A percentile compares a stretch with the other conserved stretches of the same genome.
Evolutionary conservation across 2,888 invertebrate genomes (phyloP).

Genomic region (Bombylius discolor): DNA sequence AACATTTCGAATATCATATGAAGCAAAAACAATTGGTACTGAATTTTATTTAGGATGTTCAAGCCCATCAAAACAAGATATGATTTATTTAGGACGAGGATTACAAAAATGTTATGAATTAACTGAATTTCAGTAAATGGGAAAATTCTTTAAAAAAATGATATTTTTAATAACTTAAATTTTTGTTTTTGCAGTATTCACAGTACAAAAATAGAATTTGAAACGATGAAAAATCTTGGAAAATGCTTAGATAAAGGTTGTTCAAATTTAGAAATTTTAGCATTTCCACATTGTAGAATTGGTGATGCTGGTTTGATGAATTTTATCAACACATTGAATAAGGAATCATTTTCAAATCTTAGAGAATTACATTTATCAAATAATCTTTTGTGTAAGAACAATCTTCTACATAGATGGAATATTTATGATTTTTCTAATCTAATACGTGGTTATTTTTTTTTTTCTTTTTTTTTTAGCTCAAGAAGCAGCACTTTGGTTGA

Average conservation of each 20-base stretch:
- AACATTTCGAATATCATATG: conserved; percentile 30
- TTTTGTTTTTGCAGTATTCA: conserved; percentile 21
- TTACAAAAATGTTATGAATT: conserved; percentile 31
- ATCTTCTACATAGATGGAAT: background rate
- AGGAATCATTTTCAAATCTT: conserved; percentile 28
- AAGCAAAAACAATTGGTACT: conserved; percentile 31
- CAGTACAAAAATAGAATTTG: conserved; percentile 29
- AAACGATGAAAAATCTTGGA: conserved; percentile 27
- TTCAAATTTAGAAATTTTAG: conserved; percentile 25
- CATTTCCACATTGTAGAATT: conserved; percentile 27
- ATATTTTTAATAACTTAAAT: background rate
- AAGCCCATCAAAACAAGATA: conserved; percentile 29
- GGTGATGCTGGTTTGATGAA: conserved; percentile 30
- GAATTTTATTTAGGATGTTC: conserved; percentile 34
- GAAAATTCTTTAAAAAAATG: background rate
- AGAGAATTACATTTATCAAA: conserved; percentile 28
- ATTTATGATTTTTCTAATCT: background rate
- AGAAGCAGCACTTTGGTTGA: conserved; percentile 29
- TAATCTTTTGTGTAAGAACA: conserved; percentile 28
- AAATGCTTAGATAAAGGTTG: conserved; percentile 32
- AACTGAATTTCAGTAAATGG: conserved; percentile 26
- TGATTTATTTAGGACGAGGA: conserved; percentile 25
- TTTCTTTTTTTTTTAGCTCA: conserved; percentile 19
- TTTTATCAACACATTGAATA: conserved; percentile 26
- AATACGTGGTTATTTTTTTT: background rate